Conservation (phyloP, 2,797 vertebrate species). For the Thaleichthys pacificus region DNA sequence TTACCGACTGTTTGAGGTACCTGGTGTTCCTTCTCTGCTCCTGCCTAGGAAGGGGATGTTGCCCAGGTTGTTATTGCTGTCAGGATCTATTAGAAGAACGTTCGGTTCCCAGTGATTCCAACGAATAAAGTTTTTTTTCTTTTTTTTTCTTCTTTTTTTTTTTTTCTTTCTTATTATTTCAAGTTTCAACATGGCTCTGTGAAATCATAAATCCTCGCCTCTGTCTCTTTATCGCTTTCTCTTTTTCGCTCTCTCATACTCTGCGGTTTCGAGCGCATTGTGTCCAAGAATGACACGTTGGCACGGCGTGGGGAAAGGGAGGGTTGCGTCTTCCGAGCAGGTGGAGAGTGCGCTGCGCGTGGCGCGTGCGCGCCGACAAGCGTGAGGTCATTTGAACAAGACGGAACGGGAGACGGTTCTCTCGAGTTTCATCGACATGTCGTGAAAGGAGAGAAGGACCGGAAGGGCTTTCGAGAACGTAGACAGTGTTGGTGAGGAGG, state of each 20-base stretch:
- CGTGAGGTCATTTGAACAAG: slow-evolving; percentile 53
- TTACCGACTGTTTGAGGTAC: no score
- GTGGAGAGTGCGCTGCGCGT: slow-evolving; percentile 26
- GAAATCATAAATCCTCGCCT: slow-evolving; percentile 31
- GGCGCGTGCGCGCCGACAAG: slow-evolving; percentile 5
- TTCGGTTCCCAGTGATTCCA: slow-evolving; percentile 19
- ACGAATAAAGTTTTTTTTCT: no score
- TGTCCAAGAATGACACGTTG: slow-evolving; percentile 47
- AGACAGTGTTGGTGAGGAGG: no score
- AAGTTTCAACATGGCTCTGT: slow-evolving; percentile 22
- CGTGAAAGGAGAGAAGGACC: slow-evolving; percentile 32
- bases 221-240: neutral
- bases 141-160: no score
- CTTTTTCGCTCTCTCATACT: neutral
- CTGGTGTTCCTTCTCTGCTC: no score
- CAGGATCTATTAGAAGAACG: slow-evolving; percentile 26
- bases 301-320: slow-evolving; percentile 23
- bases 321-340: slow-evolving; percentile 51
- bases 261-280: slow-evolving; percentile 25
- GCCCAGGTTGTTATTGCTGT: neutral
- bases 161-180: neutral
- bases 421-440: slow-evolving; percentile 41
- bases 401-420: slow-evolving; percentile 46
- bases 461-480: no score
- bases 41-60: no score